Base-by-base conservation (phyloP, 2,888 invertebrate species). In the Andrena dorsata region DNA sequence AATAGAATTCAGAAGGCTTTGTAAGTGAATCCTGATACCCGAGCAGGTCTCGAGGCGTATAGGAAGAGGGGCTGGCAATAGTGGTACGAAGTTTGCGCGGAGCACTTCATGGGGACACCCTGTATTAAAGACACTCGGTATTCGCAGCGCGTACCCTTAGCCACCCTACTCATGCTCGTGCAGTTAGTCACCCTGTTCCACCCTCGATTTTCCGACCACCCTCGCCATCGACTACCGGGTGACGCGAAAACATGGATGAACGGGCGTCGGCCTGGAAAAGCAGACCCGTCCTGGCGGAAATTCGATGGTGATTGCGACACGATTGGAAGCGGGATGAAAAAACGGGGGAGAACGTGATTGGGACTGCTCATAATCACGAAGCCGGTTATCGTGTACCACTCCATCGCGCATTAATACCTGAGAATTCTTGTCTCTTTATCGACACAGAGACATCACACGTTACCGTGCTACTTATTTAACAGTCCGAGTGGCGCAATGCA, bases 121-220 rank as follows among this genome's bases (percentile, higher is more conserved):
- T 78, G 74, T 87, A 86, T 88, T 77, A 80, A 75, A 82, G 86
- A 84, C 84, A 88, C 89, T 91, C 83, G 86, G 88, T 90, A 90
- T 90, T 90, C 88, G 86, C 78, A 85, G 83, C 87, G 90, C 88
- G 87, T 88, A 86, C 89, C 77, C 88, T 80, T 70, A 80, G 79
- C 84, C 79, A 87, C 89, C 87, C 89, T 89, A 78, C 77, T 83
- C 86, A 73, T 84, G 84, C 87, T 86, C 80, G 86, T 86, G 74
- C 87, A 89, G 91, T 92, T 91, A 91, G 91, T 92, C 92, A 90
- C 87, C 88, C 87, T 86, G 84, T 76, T 78, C 86, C 80, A 88
- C 89, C 90, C 89, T 89, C 87, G 78, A 83, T 87, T 90, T 88
- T 87, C 86, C 87, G 76, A 85, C 86, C 86, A 84, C 88, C 88